These are phyloP conservation scores for Fukomys damarensis DNA, from an alignment of 2,113 vertebrate genomes.

Conservation along the genomic window DNA sequence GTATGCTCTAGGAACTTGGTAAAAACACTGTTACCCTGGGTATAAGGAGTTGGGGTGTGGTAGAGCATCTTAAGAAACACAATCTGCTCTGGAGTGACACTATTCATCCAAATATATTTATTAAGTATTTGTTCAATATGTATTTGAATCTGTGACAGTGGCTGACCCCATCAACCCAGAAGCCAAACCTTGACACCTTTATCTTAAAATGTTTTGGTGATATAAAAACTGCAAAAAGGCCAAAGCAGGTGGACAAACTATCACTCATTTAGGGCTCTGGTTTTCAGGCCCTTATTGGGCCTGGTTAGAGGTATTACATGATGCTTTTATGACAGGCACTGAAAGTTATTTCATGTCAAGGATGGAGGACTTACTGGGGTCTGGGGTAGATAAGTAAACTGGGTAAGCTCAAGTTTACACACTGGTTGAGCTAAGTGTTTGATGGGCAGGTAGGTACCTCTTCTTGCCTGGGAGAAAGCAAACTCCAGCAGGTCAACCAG, in stretches of 20 bases:
- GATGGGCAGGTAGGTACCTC: background rate
- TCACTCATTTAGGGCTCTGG: background rate
- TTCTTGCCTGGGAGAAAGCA: background rate
- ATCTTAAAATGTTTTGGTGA: background rate
- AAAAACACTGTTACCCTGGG: background rate
- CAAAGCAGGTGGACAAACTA: background rate
- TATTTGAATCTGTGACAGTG: background rate
- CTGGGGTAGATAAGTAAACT: background rate
- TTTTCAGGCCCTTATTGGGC: background rate
- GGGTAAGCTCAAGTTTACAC: background rate
- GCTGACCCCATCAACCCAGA: background rate
- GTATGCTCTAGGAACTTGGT: background rate
- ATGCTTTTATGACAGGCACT: background rate
- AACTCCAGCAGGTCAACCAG: background rate
- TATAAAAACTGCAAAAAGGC: background rate
- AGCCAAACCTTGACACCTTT: background rate
- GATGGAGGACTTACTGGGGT: background rate
- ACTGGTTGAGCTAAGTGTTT: background rate
- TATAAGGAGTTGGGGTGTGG: too few relatives aligned
- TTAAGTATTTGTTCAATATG: background rate
- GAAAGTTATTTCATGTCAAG: background rate
- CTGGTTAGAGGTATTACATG: background rate
- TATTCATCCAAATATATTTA: background rate
- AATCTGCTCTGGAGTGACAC: background rate
- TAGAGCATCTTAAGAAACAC: rapidly evolving